phyloP scores from a whole-genome alignment of 2,797 vertebrate genomes.

The Cossypha caffra region DNA sequence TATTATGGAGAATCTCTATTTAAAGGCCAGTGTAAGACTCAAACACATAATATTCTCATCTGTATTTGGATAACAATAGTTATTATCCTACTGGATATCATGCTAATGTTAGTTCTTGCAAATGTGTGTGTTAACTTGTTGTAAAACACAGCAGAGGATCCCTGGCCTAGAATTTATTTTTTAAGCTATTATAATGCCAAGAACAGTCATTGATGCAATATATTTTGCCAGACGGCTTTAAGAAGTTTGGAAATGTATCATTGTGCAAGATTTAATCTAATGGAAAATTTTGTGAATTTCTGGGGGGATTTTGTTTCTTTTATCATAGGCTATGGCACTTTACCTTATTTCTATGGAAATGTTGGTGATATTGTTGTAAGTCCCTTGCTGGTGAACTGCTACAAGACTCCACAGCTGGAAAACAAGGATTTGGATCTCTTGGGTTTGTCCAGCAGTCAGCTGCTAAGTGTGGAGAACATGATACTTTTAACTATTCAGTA shows the following conservation, averaged over 20 bases:
- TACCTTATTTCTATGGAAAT: slow-evolving; percentile 99
- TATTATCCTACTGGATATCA: not conserved
- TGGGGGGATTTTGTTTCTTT: not conserved
- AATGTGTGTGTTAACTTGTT: not conserved
- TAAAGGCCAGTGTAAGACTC: not conserved
- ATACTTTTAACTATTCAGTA: slow-evolving; percentile 96
- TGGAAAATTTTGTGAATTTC: not conserved
- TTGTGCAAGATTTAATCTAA: not conserved
- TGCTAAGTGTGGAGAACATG: slow-evolving; percentile 92
- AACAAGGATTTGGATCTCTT: slow-evolving; percentile 87
- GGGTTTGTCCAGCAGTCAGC: slow-evolving; percentile 86
- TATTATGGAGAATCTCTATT: not conserved
- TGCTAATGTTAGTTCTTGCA: not conserved
- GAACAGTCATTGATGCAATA: not conserved
- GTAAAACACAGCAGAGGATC: not conserved
- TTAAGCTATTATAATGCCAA: not conserved
- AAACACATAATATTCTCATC: not conserved
- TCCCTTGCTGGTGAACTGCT: slow-evolving; percentile 96
- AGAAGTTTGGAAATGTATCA: not conserved
- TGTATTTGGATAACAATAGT: not conserved
- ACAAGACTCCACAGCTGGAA: slow-evolving; percentile 89
- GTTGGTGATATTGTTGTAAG: slow-evolving; percentile 97
- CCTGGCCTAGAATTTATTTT: not conserved
- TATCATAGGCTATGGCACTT: slow-evolving; percentile 90
- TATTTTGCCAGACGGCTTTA: not conserved